These are phyloP conservation scores for Lepilemur ruficaudatus DNA, from an alignment of 2,797 vertebrate genomes.

Conservation along the genomic window DNA sequence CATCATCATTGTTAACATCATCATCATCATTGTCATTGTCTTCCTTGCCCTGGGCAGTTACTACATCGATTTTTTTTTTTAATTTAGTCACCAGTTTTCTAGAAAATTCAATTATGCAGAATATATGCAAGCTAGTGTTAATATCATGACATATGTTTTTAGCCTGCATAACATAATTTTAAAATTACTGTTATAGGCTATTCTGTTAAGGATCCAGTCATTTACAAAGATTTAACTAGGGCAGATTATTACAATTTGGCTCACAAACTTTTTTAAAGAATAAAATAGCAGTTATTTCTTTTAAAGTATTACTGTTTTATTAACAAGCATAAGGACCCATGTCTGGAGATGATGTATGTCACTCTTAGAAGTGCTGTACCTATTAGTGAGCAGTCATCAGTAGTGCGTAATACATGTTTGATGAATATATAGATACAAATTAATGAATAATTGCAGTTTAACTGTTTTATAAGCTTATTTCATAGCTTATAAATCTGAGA, in stretches of 20 bases:
- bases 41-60: neutral
- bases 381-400: neutral
- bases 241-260: neutral
- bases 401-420: neutral
- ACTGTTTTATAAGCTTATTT: neutral
- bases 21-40: neutral
- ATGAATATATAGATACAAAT: neutral
- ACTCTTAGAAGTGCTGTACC: neutral
- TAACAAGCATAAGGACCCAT: neutral
- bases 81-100: neutral
- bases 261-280: neutral
- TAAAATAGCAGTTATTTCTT: neutral
- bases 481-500: neutral
- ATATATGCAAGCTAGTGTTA: neutral
- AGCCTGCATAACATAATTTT: neutral
- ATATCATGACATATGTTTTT: neutral
- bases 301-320: neutral
- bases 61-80: neutral
- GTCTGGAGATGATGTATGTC: neutral
- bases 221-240: neutral
- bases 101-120: neutral
- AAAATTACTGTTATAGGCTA: neutral
- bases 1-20: neutral
- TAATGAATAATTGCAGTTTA: neutral
- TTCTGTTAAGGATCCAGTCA: neutral